Evolutionary conservation across 2,797 vertebrate species (phyloP).

Genomic region (Gobio occitaniae): DNA sequence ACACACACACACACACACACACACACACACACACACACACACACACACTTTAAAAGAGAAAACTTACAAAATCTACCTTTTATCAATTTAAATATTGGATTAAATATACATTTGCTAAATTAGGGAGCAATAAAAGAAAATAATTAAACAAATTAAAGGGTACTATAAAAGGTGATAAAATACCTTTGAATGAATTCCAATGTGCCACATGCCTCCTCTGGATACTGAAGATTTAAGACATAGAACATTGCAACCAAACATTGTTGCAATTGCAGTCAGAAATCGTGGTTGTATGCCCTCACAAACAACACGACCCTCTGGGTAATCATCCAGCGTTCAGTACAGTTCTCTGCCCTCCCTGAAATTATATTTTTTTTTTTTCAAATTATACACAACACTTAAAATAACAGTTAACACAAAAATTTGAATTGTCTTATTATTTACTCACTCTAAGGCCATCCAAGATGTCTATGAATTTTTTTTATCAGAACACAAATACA

Average conservation of each 20-base stretch:
- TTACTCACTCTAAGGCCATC: too few relatives aligned
- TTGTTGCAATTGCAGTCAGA: background rate
- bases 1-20: too few relatives aligned
- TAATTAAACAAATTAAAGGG: background rate
- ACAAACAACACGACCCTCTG: background rate
- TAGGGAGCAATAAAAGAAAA: background rate
- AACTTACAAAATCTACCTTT: background rate
- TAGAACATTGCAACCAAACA: background rate
- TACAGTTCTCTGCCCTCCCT: background rate
- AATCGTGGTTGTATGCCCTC: background rate
- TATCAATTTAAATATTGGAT: too few relatives aligned
- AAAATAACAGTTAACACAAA: too few relatives aligned
- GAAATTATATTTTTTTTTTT: background rate
- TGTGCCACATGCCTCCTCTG: background rate
- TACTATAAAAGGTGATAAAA: background rate
- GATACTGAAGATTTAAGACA: background rate
- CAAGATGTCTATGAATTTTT: too few relatives aligned
- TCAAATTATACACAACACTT: too few relatives aligned
- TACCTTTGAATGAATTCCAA: conserved; percentile 10
- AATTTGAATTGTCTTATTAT: too few relatives aligned
- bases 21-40: too few relatives aligned
- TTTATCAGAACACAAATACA: too few relatives aligned
- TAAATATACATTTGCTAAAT: background rate
- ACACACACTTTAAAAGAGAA: background rate
- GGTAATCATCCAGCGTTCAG: background rate